Base-by-base conservation (phyloP, 2,113 vertebrate genomes). In the Centropus unirufus region DNA sequence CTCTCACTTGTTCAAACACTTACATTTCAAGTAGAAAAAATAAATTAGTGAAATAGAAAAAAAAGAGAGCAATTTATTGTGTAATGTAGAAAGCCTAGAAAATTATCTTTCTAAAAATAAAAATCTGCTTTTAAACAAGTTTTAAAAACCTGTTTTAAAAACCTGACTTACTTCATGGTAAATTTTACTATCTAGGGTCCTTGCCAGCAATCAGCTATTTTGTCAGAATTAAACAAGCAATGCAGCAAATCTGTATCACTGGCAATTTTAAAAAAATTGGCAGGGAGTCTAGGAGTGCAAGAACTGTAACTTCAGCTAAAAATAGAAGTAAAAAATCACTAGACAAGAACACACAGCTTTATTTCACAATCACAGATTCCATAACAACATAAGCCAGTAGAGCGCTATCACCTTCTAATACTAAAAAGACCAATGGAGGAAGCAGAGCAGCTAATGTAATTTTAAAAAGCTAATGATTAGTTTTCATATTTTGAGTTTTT, bases 1-100 rank as follows among this genome's bases (percentile, higher is more conserved):
- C 95, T 98, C 97, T 98, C 97, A 98, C 95, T 97, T 97, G 95
- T 97, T 98, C 97, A 97, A 98, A 98, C 74, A 97, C 94, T 97
- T 97, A 93, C 88, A 97, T 97, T 97, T 98, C 97, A 98, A 97
- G 96, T 97, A 97, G 90, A 96, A 97, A 95, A 98, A 98, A 96
- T 97, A 97, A 97, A 97, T 97, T 96, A 97, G 93, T 94, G 97
- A 96, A 89, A 79, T 62, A 94, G 92, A 85, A 74, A 93, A 91
- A 91, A 72, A 96, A 96, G 36, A 89, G 68, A 94, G 63, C 89
- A 84, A 94, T 95, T 97, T 92, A 61, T 95, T 92, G 87, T 96
- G 90, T 68, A 93, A 97, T 75, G 90, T 55, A 73, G n/a, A 96
- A 77, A 40, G 77, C 59, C 87, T 52, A 61, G 73, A 91, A 93